Percentiles rank a stretch among this genome's conserved stretches.
Evolutionary conservation across 1,140 invertebrate genomes (phyloP).

Genomic region (Nebria ingens): DNA sequence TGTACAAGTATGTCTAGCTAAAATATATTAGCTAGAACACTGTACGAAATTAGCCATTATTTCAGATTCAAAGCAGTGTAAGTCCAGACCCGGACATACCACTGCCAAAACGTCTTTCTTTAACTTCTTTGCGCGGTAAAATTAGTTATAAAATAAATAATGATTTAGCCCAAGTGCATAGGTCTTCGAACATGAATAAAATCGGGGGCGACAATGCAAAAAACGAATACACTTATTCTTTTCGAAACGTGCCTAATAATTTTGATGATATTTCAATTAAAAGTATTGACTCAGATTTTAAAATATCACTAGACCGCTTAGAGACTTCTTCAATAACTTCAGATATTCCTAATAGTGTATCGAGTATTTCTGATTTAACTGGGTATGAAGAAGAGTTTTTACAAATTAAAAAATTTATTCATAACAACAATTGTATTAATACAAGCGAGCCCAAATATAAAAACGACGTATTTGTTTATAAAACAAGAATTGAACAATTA

Average conservation of each 20-base stretch:
- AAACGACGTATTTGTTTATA: background rate
- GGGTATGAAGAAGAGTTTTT: conserved; percentile 6
- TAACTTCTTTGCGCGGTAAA: background rate
- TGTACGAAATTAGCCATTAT: too few species aligned
- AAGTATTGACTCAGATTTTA: too few species aligned
- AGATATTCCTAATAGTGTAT: background rate
- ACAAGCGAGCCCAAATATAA: background rate
- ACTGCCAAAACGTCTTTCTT: background rate
- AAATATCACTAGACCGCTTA: too few species aligned
- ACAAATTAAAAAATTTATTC: conserved; percentile 1
- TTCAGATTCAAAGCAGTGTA: background rate
- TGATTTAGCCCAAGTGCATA: background rate
- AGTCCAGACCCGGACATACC: background rate
- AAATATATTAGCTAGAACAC: too few species aligned
- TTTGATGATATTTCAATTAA: too few species aligned
- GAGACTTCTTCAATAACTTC: conserved; percentile 1
- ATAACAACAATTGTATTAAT: background rate
- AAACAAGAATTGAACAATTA: background rate
- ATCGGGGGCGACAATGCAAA: too few species aligned
- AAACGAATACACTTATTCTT: too few species aligned
- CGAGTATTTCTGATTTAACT: conserved; percentile 2
- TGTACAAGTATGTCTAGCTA: conserved; percentile 1
- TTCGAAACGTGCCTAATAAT: too few species aligned
- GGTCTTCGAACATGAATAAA: too few species aligned
- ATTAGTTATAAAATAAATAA: conserved; percentile 1